Conservation (phyloP, 2,797 vertebrate species). For the Carcharodon carcharias region DNA sequence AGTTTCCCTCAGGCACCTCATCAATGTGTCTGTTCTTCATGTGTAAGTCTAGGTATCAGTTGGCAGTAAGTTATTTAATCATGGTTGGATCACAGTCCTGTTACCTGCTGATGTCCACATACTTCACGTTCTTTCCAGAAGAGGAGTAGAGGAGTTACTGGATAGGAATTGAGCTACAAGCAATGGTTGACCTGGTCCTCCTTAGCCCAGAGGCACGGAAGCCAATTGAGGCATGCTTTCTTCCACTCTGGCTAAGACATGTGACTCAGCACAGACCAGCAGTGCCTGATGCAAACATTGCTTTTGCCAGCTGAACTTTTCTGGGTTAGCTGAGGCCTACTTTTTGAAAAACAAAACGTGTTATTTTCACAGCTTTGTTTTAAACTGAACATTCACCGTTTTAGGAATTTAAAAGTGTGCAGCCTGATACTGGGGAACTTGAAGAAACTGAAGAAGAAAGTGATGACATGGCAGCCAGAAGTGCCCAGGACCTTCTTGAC, state of each 20-base stretch:
- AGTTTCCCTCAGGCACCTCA: not conserved
- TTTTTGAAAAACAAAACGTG: not conserved
- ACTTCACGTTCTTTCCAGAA: not conserved
- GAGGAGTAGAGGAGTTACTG: not conserved
- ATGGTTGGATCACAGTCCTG: not conserved
- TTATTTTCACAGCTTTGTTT: not conserved
- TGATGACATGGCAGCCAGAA: constrained; percentile 48
- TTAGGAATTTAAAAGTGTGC: not conserved
- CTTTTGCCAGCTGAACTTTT: not conserved
- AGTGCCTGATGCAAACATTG: not conserved
- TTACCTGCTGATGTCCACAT: not conserved
- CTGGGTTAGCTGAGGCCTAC: not conserved
- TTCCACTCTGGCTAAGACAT: not conserved
- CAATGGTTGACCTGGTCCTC: not conserved
- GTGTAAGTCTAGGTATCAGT: not conserved
- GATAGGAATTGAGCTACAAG: not conserved
- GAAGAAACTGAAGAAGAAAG: constrained; percentile 49
- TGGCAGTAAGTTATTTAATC: not conserved
- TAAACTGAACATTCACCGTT: not conserved
- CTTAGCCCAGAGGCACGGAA: not conserved
- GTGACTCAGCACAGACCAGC: not conserved
- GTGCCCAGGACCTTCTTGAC: constrained; percentile 61
- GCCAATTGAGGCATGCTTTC: not conserved
- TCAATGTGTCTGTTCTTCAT: not conserved
- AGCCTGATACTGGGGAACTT: constrained; percentile 1